Conservation (phyloP, 1,140 invertebrate genomes). For the Pachypeltis micranthus region DNA sequence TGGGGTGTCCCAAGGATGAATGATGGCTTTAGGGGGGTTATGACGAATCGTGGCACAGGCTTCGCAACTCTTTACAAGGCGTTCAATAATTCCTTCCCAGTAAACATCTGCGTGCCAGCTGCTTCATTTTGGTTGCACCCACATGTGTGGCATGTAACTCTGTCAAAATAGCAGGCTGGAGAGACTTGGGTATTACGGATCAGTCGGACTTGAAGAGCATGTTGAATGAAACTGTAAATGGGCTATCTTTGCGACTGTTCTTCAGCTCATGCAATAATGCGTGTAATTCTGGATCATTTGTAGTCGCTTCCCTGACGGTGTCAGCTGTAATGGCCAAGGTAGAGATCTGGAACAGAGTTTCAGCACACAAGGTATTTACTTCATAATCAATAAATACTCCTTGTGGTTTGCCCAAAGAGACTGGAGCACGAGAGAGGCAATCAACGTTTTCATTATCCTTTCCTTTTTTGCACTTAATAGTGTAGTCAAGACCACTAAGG, state of each 20-base stretch:
- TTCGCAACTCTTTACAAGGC: slow-evolving; percentile 24
- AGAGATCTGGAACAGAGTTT: not conserved
- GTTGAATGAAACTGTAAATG: slow-evolving; percentile 5
- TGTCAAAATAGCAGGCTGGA: slow-evolving; percentile 9
- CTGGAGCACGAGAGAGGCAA: too few species aligned
- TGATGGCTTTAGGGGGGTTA: slow-evolving; percentile 22
- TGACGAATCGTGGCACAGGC: slow-evolving; percentile 23
- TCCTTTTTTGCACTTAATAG: slow-evolving; percentile 29
- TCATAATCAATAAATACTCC: too few species aligned
- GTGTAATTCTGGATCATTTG: slow-evolving; percentile 1
- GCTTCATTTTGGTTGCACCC: slow-evolving; percentile 30
- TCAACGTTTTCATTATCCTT: slow-evolving; percentile 29
- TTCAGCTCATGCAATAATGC: slow-evolving; percentile 2
- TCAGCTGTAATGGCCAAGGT: not conserved
- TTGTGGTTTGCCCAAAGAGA: too few species aligned
- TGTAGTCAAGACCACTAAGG: slow-evolving; percentile 32
- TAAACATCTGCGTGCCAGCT: slow-evolving; percentile 24
- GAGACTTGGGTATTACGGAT: slow-evolving; percentile 14
- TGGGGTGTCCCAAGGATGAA: slow-evolving; percentile 30
- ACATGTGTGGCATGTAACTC: slow-evolving; percentile 26
- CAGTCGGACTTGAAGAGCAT: slow-evolving; percentile 15
- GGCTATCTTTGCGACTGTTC: not conserved
- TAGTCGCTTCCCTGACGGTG: not conserved
- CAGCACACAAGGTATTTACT: not conserved
- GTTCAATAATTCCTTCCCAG: slow-evolving; percentile 29